Evolutionary conservation across 2,888 invertebrate genomes (phyloP), one percentile per base, ranked within the genome.

Genomic region (Troglohyphantes excavatus): DNA sequence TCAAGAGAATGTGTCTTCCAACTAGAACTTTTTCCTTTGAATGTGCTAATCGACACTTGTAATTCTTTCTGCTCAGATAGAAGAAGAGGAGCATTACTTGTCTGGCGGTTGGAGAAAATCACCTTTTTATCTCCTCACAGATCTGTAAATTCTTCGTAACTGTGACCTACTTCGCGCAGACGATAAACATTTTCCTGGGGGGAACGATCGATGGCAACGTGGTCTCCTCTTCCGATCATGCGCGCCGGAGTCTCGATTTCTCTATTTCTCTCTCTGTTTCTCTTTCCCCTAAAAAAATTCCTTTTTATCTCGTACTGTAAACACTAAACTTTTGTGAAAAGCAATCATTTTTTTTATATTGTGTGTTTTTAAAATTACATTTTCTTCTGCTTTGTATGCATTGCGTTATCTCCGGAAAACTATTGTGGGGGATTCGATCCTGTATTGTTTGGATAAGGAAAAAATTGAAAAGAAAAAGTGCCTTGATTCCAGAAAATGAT

Each of bases 181-280:
- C 70, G 73, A 83, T 83, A 83, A 83, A 73, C 83, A 83, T 68
- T 73, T 23, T 27, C 29, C 63, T 26, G 11, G 43, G 19, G n/a
- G n/a, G 33, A 73, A 65, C 65, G 83, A 83, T 83, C 83, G 83
- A 83, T 83, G 83, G 73, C 83, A 73, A 73, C 83, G 63, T 83
- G 83, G 63, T 83, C 26, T 29, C 27, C 26, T 43, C 65, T 73
- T 83, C 73, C 73, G 73, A 43, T 73, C 83, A 83, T 83, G 83
- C 83, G 83, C 73, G 65, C 0, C 33, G n/a, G n/a, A 53, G 17
- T n/a, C 53, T 53, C 3, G n/a, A 17, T 53, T 53, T n/a, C n/a
- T n/a, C n/a, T n/a, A n/a, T n/a, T n/a, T n/a, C n/a, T n/a, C n/a
- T n/a, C n/a, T n/a, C 3, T 39, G 39, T 39, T 39, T 39, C 39